A percentile compares a stretch with the other conserved stretches of the same genome.
phyloP scores from a whole-genome alignment of 2,113 vertebrate species.

The Macquaria ambigua region DNA sequence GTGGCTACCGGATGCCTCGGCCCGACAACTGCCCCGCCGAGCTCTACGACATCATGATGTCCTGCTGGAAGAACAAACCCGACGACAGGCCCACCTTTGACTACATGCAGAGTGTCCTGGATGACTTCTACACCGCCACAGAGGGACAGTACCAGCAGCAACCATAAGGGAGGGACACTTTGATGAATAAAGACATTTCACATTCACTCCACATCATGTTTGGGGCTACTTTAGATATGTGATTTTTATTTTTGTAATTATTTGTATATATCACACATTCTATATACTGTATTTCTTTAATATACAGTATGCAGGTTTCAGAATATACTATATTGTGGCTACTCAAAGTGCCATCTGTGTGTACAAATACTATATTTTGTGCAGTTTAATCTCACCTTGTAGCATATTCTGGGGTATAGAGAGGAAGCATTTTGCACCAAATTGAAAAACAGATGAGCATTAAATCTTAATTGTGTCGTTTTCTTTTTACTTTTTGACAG shows the following conservation, averaged over 20 bases:
- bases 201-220: background rate
- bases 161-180: slow-evolving; percentile 69
- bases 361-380: background rate
- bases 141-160: slow-evolving; percentile 95
- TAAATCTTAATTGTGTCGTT: background rate
- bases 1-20: slow-evolving; percentile 91
- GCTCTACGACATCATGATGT: slow-evolving; percentile 90
- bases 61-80: slow-evolving; percentile 90
- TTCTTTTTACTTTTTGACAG: background rate
- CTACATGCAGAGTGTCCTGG: slow-evolving; percentile 91
- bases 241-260: background rate
- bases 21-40: slow-evolving; percentile 87
- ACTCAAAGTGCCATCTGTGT: background rate
- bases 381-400: background rate
- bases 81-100: slow-evolving; percentile 96
- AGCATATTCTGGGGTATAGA: background rate
- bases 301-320: slow-evolving; percentile 1
- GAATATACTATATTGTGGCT: background rate
- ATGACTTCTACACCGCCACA: slow-evolving; percentile 94
- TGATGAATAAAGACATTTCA: background rate
- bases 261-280: slow-evolving; percentile 29
- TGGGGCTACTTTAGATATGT: background rate
- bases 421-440: background rate
- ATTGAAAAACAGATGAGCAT: background rate
- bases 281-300: background rate